Evolutionary conservation across 2,797 vertebrate species (phyloP).

Genomic region (Fistularia tabacaria): DNA sequence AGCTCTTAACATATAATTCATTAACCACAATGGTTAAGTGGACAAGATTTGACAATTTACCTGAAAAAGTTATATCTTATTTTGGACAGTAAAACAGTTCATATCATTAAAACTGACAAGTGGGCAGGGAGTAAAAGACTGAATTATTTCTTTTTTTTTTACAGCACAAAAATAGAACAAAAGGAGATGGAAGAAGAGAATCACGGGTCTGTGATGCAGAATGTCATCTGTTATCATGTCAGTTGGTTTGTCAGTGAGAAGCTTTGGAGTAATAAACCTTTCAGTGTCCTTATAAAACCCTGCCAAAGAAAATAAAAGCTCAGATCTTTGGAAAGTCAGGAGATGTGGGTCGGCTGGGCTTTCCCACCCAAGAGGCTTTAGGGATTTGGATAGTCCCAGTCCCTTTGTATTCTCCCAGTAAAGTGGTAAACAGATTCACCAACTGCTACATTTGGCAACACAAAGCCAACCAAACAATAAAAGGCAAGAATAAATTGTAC

Average conservation of each 20-base stretch:
- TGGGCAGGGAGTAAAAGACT: not conserved
- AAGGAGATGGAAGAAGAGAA: constrained; percentile 1
- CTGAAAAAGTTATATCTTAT: too few species aligned
- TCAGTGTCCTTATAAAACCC: constrained; percentile 42
- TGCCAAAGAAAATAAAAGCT: constrained; percentile 49
- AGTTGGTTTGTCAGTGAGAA: constrained; percentile 40
- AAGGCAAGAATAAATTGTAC: constrained; percentile 3
- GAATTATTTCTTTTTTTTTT: not conserved
- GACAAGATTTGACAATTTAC: too few species aligned
- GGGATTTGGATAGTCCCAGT: constrained; percentile 41
- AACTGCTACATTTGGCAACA: constrained; percentile 17
- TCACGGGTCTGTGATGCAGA: constrained; percentile 16
- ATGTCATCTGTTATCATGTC: constrained; percentile 41
- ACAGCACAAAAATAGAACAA: not conserved
- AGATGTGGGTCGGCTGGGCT: constrained; percentile 11
- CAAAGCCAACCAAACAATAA: constrained; percentile 17
- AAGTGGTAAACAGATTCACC: constrained; percentile 22
- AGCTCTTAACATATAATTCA: too few species aligned
- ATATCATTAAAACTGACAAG: not conserved
- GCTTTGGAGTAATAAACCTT: constrained; percentile 46
- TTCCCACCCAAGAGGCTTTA: constrained; percentile 36
- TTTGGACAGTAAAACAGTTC: too few species aligned
- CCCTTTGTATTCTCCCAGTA: constrained; percentile 19
- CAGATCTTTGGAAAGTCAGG: constrained; percentile 42
- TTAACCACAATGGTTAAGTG: too few species aligned